Evolutionary conservation across 2,888 invertebrate genomes (phyloP).

Genomic region (Eremobia ochroleuca): DNA sequence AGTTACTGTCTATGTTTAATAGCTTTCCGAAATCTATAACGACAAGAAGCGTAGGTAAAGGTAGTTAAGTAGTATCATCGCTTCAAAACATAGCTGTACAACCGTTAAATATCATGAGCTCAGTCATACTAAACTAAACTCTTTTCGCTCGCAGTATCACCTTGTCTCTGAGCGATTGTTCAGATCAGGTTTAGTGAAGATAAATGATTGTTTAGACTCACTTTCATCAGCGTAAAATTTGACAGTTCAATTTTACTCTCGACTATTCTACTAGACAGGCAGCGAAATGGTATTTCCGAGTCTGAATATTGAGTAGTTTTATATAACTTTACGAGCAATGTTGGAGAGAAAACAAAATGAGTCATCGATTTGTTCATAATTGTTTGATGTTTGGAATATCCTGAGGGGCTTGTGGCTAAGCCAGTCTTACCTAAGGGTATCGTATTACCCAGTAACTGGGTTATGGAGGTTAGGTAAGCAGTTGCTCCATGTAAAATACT

Average conservation of each 20-base stretch:
- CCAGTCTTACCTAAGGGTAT: no score
- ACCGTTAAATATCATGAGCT: neutral
- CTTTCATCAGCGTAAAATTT: conserved; percentile 44
- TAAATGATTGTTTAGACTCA: conserved; percentile 51
- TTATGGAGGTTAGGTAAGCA: no score
- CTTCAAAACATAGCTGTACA: no score
- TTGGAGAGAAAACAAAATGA: neutral
- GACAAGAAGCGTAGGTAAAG: no score
- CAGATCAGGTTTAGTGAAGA: conserved; percentile 49
- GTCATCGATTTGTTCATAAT: neutral
- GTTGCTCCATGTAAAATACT: no score
- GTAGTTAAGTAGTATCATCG: no score
- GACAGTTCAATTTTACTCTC: conserved; percentile 46
- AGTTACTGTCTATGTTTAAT: no score
- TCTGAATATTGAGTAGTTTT: conserved; percentile 27
- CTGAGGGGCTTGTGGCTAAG: no score
- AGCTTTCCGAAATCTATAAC: no score
- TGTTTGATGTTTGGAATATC: no score
- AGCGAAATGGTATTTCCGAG: conserved; percentile 14
- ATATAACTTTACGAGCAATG: neutral
- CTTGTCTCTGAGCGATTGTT: conserved; percentile 39
- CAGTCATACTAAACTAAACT: neutral
- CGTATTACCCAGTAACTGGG: no score
- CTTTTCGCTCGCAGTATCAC: conserved; percentile 23
- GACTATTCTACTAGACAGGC: neutral